A percentile compares a stretch with the other conserved stretches of the same genome.
Evolutionary conservation across 2,888 invertebrate species (phyloP).

Genomic region (Danaus chrysippus): DNA sequence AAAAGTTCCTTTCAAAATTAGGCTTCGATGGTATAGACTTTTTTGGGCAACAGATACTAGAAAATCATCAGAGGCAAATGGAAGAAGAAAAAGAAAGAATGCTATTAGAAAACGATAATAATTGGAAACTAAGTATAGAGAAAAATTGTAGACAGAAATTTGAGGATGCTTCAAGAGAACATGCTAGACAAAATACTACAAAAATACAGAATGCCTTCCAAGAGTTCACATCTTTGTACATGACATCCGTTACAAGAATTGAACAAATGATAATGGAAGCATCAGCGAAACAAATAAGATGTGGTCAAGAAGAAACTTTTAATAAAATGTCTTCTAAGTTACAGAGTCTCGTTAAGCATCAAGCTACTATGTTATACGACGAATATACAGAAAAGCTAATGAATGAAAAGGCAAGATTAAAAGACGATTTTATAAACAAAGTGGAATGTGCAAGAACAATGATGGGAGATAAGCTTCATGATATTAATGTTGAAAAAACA

Average conservation of each 20-base stretch:
- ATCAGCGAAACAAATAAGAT: constrained; percentile 49
- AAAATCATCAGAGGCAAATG: constrained; percentile 43
- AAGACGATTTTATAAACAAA: constrained; percentile 46
- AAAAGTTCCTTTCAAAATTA: constrained; percentile 47
- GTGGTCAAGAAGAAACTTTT: constrained; percentile 41
- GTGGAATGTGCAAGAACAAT: constrained; percentile 41
- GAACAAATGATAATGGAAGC: constrained; percentile 53
- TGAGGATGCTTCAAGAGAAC: constrained; percentile 40
- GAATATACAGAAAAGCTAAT: constrained; percentile 46
- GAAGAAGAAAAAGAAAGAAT: constrained; percentile 42
- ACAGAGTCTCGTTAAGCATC: constrained; percentile 45
- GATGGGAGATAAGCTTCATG: constrained; percentile 48
- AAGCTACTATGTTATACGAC: constrained; percentile 55
- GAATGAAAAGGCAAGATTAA: constrained; percentile 46
- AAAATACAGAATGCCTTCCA: constrained; percentile 48
- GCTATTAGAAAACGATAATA: constrained; percentile 46
- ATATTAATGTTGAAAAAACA: constrained; percentile 64
- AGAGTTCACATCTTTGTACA: constrained; percentile 52
- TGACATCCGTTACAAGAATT: constrained; percentile 50
- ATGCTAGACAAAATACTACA: constrained; percentile 45
- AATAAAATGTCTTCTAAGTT: constrained; percentile 50
- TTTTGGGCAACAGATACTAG: constrained; percentile 45
- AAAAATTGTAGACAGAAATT: constrained; percentile 38
- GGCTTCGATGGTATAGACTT: constrained; percentile 50
- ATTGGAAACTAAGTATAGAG: constrained; percentile 51